phyloP scores from a whole-genome alignment of 1,140 invertebrate species.

The Hycleus cichorii region DNA sequence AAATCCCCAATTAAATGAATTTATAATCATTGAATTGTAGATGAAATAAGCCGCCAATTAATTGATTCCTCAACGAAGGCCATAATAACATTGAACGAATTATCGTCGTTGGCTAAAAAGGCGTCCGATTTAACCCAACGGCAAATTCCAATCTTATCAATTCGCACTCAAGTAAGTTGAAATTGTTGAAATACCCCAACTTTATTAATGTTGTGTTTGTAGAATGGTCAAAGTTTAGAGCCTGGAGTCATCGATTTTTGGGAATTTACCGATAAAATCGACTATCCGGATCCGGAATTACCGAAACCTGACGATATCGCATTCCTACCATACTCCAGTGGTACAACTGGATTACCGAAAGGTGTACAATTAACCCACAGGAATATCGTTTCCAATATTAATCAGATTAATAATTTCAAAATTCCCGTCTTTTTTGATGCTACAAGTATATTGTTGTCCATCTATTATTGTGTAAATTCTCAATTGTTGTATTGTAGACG shows the following conservation, averaged over 20 bases:
- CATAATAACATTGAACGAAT: conserved; percentile 54
- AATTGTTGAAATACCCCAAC: not conserved
- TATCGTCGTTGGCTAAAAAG: conserved; percentile 42
- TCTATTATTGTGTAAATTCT: not conserved
- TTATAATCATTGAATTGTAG: conserved; percentile 44
- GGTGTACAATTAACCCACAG: conserved; percentile 73
- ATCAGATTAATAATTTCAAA: conserved; percentile 23
- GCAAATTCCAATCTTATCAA: conserved; percentile 48
- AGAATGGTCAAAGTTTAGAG: conserved; percentile 12
- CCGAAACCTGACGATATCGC: conserved; percentile 11
- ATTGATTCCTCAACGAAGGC: conserved; percentile 54
- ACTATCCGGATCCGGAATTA: conserved; percentile 8
- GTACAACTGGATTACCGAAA: conserved; percentile 86
- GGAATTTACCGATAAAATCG: conserved; percentile 15
- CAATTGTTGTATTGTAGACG: conserved; percentile 32
- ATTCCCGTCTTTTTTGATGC: conserved; percentile 13
- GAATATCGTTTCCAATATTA: conserved; percentile 49
- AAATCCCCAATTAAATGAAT: not conserved
- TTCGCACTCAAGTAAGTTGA: conserved; percentile 37
- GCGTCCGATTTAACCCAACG: conserved; percentile 41
- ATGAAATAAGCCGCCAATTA: conserved; percentile 68
- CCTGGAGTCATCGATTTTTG: conserved; percentile 16
- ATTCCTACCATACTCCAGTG: conserved; percentile 43
- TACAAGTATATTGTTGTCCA: conserved; percentile 11
- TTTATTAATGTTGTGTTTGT: conserved; percentile 31